phyloP scores from a whole-genome alignment of 2,113 vertebrate species.

The Chaetura pelagica region DNA sequence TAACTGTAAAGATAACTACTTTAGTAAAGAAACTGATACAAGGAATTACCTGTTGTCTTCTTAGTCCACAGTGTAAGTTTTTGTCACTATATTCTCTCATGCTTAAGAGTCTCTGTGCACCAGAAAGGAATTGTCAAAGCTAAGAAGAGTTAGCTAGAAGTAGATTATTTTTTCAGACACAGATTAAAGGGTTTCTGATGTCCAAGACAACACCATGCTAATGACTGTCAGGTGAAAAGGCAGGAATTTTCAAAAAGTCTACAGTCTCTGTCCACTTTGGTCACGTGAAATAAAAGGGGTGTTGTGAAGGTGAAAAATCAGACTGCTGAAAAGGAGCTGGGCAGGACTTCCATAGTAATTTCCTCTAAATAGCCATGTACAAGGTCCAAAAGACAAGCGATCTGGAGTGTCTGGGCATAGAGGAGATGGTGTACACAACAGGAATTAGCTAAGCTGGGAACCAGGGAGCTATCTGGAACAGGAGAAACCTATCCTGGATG shows the following conservation, averaged over 20 bases:
- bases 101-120: neutral
- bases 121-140: neutral
- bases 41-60: neutral
- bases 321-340: neutral
- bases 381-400: neutral
- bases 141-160: neutral
- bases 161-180: neutral
- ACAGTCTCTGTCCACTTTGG: neutral
- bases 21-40: neutral
- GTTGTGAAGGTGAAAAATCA: neutral
- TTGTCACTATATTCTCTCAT: neutral
- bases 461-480: neutral
- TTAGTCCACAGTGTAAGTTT: neutral
- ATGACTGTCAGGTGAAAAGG: neutral
- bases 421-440: neutral
- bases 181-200: neutral
- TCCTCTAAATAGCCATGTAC: neutral
- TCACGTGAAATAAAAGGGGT: neutral
- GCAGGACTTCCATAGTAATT: neutral
- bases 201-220: neutral
- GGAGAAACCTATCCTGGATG: neutral
- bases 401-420: neutral
- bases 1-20: neutral
- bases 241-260: neutral
- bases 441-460: neutral